Percentiles rank a stretch among this genome's conserved stretches.
These are phyloP conservation scores for Gallinago solitaria DNA, from an alignment of 2,797 vertebrate species.

Conservation along the genomic window DNA sequence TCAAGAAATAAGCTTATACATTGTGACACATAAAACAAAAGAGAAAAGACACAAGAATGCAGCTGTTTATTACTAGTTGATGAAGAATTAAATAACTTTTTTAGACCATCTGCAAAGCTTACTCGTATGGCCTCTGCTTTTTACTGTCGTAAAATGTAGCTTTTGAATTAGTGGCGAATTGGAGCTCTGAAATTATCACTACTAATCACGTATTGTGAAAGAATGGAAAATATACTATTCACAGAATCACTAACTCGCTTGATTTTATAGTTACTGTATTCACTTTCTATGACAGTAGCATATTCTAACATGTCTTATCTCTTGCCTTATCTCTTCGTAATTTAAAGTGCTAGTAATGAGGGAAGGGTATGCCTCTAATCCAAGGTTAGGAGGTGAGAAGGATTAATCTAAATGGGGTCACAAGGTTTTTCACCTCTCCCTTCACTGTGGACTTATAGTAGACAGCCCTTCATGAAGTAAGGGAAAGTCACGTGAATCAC, in stretches of 20 bases:
- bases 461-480: neutral
- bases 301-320: slow-evolving; percentile 17
- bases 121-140: slow-evolving; percentile 66
- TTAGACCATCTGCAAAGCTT: slow-evolving; percentile 67
- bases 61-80: slow-evolving; percentile 65
- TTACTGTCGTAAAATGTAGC: slow-evolving; percentile 59
- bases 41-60: slow-evolving; percentile 33
- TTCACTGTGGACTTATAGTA: neutral
- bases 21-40: slow-evolving; percentile 49
- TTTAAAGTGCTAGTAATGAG: slow-evolving; percentile 44
- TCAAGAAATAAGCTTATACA: slow-evolving; percentile 52
- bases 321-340: slow-evolving; percentile 47
- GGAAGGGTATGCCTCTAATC: neutral
- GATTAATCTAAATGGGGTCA: slow-evolving; percentile 14
- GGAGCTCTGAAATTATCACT: slow-evolving; percentile 68
- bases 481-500: neutral
- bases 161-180: slow-evolving; percentile 61
- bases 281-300: neutral
- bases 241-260: slow-evolving; percentile 35
- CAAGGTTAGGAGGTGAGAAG: slow-evolving; percentile 21
- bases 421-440: neutral
- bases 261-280: slow-evolving; percentile 58
- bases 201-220: slow-evolving; percentile 68
- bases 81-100: slow-evolving; percentile 70
- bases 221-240: slow-evolving; percentile 53